Base-by-base conservation (phyloP, 2,888 invertebrate species). In the Plusia festucae region DNA sequence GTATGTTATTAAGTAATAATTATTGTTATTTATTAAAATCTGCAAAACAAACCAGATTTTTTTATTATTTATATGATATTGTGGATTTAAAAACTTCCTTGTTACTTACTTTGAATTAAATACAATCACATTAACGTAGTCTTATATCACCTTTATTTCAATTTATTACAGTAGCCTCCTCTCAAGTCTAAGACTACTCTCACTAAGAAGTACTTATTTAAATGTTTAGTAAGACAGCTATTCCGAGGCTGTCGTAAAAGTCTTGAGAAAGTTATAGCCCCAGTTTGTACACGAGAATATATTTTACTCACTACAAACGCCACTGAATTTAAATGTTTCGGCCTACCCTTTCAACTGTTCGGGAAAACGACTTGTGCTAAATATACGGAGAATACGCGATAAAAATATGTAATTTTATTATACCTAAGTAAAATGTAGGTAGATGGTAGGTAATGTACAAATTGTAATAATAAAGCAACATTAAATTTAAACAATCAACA, bases 221-320 rank as follows among this genome's bases (percentile, higher is more conserved):
- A 83, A 84, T 83, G 85, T 87, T 82, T 82, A 79, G 79, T 73
- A 53, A 70, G 73, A 75, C 82, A 82, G 78, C 83, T 79, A 67
- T 80, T 80, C 68, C 70, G 64, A 76, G 76, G 60, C 68, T 63
- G 75, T 72, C 84, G 82, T 86, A 84, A 87, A 84, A 79, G 80
- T 82, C 82, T 60, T 72, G 68, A 70, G 68, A 76, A 79, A 85
- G 82, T 85, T 83, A 88, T 76, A 73, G 70, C 68, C 60, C 60
- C 79, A 82, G 76, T 83, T 85, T 81, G 76, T 78, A 76, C 66
- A 69, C 70, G 72, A 70, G 72, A 77, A 81, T 83, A 83, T 83
- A 79, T 82, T 79, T 78, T 76, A 78, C 70, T 68, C 72, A 64
- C 64, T 66, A 69, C 59, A 66, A 68, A 65, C 65, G 56, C 20